Evolutionary conservation across 2,797 vertebrate species (phyloP).

Genomic region (Otolemur crassicaudatus): DNA sequence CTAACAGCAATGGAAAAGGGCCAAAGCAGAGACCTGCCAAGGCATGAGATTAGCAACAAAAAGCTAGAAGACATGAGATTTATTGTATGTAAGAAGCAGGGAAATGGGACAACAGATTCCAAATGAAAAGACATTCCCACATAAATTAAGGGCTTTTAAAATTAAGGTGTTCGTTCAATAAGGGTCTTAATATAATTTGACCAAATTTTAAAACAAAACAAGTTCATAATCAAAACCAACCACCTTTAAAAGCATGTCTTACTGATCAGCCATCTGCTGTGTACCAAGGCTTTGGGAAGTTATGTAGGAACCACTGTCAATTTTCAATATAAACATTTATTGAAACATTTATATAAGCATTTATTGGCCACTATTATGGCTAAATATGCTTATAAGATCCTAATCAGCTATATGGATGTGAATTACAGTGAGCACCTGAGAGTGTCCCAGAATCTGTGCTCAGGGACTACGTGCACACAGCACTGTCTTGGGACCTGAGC

Average conservation of each 20-base stretch:
- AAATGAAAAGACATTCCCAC: neutral
- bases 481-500: accelerated
- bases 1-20: slow-evolving; percentile 5
- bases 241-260: neutral
- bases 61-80: neutral
- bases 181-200: neutral
- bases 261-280: neutral
- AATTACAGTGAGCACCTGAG: accelerated
- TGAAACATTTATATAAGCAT: neutral
- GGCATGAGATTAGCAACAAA: slow-evolving; percentile 7
- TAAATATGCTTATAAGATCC: no score
- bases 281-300: neutral
- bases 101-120: neutral
- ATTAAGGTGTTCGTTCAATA: neutral
- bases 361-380: neutral
- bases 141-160: neutral
- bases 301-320: neutral
- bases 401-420: accelerated
- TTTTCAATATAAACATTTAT: neutral
- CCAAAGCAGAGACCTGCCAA: slow-evolving; percentile 53
- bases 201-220: neutral
- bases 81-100: neutral
- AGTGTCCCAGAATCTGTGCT: accelerated
- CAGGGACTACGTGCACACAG: neutral
- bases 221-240: neutral